phyloP scores from a whole-genome alignment of 2,797 vertebrate species.

The Clarias pachynema region DNA sequence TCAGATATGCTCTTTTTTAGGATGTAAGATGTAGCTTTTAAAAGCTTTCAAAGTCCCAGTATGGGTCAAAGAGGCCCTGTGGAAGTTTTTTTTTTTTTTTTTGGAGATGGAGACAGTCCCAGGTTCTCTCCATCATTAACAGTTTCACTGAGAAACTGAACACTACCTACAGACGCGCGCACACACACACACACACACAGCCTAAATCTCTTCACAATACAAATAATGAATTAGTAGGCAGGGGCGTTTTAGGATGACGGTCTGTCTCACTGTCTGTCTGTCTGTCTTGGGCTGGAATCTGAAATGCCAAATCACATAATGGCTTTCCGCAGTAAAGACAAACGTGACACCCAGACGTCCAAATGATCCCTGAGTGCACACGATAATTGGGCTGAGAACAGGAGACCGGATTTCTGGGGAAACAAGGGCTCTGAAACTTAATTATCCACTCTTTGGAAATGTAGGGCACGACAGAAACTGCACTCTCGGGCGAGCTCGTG shows the following conservation, averaged over 20 bases:
- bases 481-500: constrained; percentile 71
- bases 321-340: constrained; percentile 73
- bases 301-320: constrained; percentile 69
- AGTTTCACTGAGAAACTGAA: neutral
- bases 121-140: neutral
- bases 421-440: constrained; percentile 38
- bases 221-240: constrained; percentile 24
- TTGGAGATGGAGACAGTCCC: neutral
- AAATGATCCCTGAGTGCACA: constrained; percentile 68
- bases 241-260: constrained; percentile 39
- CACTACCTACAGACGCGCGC: neutral
- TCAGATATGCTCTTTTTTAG: constrained; percentile 18
- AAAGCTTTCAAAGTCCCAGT: constrained; percentile 16
- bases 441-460: constrained; percentile 43
- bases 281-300: constrained; percentile 48
- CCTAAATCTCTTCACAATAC: neutral
- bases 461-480: constrained; percentile 63
- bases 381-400: constrained; percentile 74
- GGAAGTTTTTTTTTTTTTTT: neutral
- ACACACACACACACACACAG: neutral
- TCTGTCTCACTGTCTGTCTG: constrained; percentile 20
- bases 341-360: constrained; percentile 75
- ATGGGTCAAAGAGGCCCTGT: neutral
- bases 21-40: neutral
- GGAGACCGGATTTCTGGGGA: constrained; percentile 57